Percentiles rank a stretch among this genome's conserved stretches.
Evolutionary conservation across 2,888 invertebrate genomes (phyloP).

Genomic region (Clistopyga incitator): DNA sequence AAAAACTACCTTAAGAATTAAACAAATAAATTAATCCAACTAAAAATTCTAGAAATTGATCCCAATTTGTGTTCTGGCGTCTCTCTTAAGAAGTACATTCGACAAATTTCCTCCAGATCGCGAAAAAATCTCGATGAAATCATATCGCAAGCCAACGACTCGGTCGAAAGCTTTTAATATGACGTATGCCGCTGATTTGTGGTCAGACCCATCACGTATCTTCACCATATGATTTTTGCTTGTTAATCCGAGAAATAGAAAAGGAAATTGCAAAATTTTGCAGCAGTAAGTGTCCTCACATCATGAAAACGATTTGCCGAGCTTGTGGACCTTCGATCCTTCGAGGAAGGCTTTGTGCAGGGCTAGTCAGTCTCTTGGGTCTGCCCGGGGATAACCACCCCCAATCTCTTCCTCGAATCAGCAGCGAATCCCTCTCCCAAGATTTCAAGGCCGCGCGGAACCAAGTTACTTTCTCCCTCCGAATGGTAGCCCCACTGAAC

Average conservation of each 20-base stretch:
- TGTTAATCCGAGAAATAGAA: background rate
- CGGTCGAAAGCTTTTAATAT: background rate
- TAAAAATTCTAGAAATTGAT: too few relatives aligned
- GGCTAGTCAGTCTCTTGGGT: background rate
- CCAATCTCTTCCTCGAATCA: conserved; percentile 55
- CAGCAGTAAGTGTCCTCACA: background rate
- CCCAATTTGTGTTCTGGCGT: too few relatives aligned
- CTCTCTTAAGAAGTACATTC: too few relatives aligned
- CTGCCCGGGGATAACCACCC: conserved; percentile 10
- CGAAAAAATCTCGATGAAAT: too few relatives aligned
- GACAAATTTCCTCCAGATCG: too few relatives aligned
- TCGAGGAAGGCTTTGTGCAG: background rate
- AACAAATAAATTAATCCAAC: too few relatives aligned
- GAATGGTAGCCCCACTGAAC: conserved; percentile 1
- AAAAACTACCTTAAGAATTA: too few relatives aligned
- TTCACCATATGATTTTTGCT: background rate
- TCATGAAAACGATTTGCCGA: background rate
- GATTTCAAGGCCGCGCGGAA: conserved; percentile 37
- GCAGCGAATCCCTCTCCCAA: conserved; percentile 1
- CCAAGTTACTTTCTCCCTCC: conserved; percentile 16
- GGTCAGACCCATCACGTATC: background rate
- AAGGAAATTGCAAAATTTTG: background rate
- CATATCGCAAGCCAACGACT: background rate
- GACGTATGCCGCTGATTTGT: background rate
- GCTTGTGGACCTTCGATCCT: conserved; percentile 7